phyloP scores from a whole-genome alignment of 1,140 invertebrate species.

The Cotesia glomerata region DNA sequence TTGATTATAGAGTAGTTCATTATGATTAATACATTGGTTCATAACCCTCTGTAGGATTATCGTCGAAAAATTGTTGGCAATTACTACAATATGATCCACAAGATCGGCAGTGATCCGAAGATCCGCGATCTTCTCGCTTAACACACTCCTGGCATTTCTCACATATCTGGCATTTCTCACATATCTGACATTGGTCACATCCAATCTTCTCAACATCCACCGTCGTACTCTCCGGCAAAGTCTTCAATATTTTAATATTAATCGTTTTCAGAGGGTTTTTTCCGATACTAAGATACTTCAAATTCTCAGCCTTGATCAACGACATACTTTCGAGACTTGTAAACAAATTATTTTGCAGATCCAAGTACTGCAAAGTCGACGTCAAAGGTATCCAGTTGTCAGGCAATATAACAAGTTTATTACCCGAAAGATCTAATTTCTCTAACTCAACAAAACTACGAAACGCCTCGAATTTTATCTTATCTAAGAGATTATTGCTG shows the following conservation, averaged over 20 bases:
- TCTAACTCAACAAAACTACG: not conserved
- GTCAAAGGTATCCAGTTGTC: not conserved
- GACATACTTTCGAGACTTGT: not conserved
- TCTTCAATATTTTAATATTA: not conserved
- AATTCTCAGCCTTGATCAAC: conserved; percentile 14
- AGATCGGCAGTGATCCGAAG: too few relatives aligned
- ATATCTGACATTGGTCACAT: too few relatives aligned
- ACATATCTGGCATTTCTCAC: too few relatives aligned
- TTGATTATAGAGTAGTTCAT: too few relatives aligned
- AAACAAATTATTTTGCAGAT: conserved; percentile 6
- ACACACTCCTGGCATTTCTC: too few relatives aligned
- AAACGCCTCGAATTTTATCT: not conserved
- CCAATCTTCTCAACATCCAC: not conserved
- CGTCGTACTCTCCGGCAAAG: not conserved
- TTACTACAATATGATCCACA: too few relatives aligned
- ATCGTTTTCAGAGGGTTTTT: conserved; percentile 24
- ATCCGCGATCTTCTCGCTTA: too few relatives aligned
- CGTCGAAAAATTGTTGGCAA: too few relatives aligned
- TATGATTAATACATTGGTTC: too few relatives aligned
- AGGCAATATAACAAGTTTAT: not conserved
- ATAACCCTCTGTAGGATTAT: too few relatives aligned
- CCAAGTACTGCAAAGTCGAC: not conserved
- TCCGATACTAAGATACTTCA: conserved; percentile 24
- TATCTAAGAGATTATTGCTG: not conserved
- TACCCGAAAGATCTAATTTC: not conserved